Conservation (phyloP, 2,797 vertebrate genomes). For the Parauchenoglanis punctatus region DNA sequence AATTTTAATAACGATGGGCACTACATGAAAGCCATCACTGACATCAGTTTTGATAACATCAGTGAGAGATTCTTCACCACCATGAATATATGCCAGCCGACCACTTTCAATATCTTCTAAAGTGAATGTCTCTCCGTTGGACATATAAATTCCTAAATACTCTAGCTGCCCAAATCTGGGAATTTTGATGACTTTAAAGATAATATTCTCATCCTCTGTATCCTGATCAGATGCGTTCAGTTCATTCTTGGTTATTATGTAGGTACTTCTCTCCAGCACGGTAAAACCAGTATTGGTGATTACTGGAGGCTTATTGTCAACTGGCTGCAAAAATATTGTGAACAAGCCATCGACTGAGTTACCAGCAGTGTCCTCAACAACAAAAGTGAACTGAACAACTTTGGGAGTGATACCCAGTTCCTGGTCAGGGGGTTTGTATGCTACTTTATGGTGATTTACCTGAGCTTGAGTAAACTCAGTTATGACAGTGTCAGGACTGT, state of each 20-base stretch:
- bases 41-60: constrained; percentile 82
- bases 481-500: constrained; percentile 74
- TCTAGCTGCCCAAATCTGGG: constrained; percentile 76
- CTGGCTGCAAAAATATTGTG: constrained; percentile 85
- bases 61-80: constrained; percentile 74
- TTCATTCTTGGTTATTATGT: constrained; percentile 79
- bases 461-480: constrained; percentile 86
- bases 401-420: constrained; percentile 82
- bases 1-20: constrained; percentile 80
- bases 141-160: constrained; percentile 77
- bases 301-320: constrained; percentile 83
- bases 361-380: constrained; percentile 82
- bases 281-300: constrained; percentile 85
- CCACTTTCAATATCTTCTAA: constrained; percentile 78
- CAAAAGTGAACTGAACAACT: constrained; percentile 85
- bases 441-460: constrained; percentile 86
- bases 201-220: constrained; percentile 79
- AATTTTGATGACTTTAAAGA: constrained; percentile 78
- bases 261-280: constrained; percentile 76
- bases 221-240: constrained; percentile 83
- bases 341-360: constrained; percentile 82
- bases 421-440: constrained; percentile 83
- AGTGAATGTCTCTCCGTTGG: constrained; percentile 79
- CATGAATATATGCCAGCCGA: constrained; percentile 78
- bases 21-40: constrained; percentile 81